phyloP scores from a whole-genome alignment of 1,140 invertebrate genomes.

The Ctenoplectra terminalis region DNA sequence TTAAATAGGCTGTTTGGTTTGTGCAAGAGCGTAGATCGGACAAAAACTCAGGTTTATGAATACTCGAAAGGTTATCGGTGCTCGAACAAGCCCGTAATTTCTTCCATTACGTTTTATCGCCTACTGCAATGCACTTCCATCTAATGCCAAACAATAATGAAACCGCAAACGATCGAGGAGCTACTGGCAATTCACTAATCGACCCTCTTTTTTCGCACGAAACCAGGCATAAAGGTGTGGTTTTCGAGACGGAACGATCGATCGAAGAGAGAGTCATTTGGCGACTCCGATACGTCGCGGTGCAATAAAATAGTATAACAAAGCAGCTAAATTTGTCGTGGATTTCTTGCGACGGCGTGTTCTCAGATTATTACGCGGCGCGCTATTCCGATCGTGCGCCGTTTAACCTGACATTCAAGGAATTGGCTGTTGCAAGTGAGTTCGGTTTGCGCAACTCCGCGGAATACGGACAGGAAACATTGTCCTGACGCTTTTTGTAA shows the following conservation, averaged over 20 bases:
- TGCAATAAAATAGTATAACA: conserved; percentile 37
- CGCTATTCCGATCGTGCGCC: conserved; percentile 38
- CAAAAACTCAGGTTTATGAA: background rate
- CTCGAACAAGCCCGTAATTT: background rate
- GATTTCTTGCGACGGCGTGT: conserved; percentile 27
- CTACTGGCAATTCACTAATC: background rate
- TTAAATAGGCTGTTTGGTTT: background rate
- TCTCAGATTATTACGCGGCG: conserved; percentile 52
- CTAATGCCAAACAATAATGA: background rate
- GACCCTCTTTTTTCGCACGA: background rate
- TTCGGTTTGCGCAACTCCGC: conserved; percentile 40
- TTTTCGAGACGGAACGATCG: background rate
- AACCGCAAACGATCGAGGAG: background rate
- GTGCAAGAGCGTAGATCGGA: too few relatives aligned
- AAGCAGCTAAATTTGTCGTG: conserved; percentile 53
- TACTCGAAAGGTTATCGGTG: background rate
- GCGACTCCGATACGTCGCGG: background rate
- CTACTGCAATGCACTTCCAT: background rate
- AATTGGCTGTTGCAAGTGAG: conserved; percentile 57
- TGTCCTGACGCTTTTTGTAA: conserved; percentile 23
- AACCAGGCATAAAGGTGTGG: background rate
- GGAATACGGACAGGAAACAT: conserved; percentile 42
- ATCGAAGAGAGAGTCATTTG: background rate
- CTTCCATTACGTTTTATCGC: background rate
- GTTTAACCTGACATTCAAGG: conserved; percentile 62